A percentile compares a stretch with the other conserved stretches of the same genome.
These are phyloP conservation scores for Cynodonichthys magdalenae DNA, from an alignment of 2,797 vertebrate species.

Conservation along the genomic window DNA sequence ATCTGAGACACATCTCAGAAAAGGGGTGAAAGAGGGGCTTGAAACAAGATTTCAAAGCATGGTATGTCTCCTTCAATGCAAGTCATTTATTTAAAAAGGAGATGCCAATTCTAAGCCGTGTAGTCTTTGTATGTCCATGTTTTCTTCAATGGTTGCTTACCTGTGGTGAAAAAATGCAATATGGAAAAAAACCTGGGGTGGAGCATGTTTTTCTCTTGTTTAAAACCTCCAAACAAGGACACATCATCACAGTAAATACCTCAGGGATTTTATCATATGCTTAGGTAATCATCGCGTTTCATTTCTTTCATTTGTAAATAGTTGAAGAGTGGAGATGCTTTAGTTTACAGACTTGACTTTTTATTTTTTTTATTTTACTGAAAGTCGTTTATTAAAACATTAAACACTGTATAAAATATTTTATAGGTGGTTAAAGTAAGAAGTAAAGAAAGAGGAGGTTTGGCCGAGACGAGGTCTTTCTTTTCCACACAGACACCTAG, in stretches of 20 bases:
- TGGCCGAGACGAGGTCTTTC: constrained; percentile 19
- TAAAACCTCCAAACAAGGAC: constrained; percentile 75
- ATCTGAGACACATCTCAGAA: no score
- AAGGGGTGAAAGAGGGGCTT: no score
- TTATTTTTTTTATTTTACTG: constrained; percentile 24
- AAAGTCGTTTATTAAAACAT: constrained; percentile 17
- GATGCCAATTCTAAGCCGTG: neutral
- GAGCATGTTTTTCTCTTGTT: constrained; percentile 39
- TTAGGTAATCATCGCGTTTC: constrained; percentile 16
- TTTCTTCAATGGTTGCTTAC: neutral
- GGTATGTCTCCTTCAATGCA: no score
- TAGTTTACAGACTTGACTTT: constrained; percentile 26
- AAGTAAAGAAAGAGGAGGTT: constrained; percentile 24
- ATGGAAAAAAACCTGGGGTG: constrained; percentile 38
- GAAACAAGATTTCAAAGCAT: no score
- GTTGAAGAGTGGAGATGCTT: constrained; percentile 54
- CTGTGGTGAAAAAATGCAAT: constrained; percentile 22
- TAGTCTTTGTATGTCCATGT: neutral
- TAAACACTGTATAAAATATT: constrained; percentile 18
- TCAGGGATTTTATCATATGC: constrained; percentile 71
- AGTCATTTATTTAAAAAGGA: no score
- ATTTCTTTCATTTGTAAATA: constrained; percentile 31
- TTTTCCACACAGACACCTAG: constrained; percentile 12
- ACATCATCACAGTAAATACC: constrained; percentile 71
- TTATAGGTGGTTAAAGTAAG: constrained; percentile 18